Conservation (phyloP, 2,797 vertebrate species). For the Gambusia yucatana region DNA sequence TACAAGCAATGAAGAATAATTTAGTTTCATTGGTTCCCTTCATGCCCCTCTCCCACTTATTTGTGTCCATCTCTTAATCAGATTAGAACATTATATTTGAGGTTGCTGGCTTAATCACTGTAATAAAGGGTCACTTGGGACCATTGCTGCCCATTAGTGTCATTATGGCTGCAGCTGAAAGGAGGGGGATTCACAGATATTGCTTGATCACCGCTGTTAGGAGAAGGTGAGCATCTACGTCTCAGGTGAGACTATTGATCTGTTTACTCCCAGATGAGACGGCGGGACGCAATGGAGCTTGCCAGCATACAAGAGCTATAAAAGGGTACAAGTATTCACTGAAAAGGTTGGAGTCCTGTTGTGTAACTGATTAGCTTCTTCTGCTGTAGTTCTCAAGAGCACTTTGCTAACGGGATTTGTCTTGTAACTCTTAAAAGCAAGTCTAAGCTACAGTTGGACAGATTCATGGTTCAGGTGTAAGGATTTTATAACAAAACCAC, state of each 20-base stretch:
- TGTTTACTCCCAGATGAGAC: constrained; percentile 71
- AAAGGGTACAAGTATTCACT: constrained; percentile 30
- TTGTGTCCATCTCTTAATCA: constrained; percentile 73
- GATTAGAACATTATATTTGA: constrained; percentile 76
- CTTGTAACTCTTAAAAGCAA: neutral
- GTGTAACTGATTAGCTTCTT: constrained; percentile 46
- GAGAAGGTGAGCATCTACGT: constrained; percentile 65
- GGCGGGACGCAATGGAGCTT: constrained; percentile 56
- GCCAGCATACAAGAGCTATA: constrained; percentile 43
- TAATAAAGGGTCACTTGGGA: constrained; percentile 74
- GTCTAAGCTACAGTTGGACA: neutral
- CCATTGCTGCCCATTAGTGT: constrained; percentile 72
- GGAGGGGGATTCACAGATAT: constrained; percentile 61
- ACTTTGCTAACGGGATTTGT: neutral
- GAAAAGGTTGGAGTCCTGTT: constrained; percentile 35
- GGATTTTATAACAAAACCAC: neutral
- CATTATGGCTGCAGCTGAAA: constrained; percentile 70
- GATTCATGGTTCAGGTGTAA: neutral
- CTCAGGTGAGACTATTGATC: constrained; percentile 76
- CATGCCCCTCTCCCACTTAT: constrained; percentile 36
- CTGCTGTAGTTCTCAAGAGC: constrained; percentile 16
- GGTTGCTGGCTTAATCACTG: constrained; percentile 73
- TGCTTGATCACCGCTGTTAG: constrained; percentile 58
- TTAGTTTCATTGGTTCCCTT: constrained; percentile 32
- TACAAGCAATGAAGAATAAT: constrained; percentile 28